phyloP scores from a whole-genome alignment of 2,113 vertebrate species.

The Mirza zaza region DNA sequence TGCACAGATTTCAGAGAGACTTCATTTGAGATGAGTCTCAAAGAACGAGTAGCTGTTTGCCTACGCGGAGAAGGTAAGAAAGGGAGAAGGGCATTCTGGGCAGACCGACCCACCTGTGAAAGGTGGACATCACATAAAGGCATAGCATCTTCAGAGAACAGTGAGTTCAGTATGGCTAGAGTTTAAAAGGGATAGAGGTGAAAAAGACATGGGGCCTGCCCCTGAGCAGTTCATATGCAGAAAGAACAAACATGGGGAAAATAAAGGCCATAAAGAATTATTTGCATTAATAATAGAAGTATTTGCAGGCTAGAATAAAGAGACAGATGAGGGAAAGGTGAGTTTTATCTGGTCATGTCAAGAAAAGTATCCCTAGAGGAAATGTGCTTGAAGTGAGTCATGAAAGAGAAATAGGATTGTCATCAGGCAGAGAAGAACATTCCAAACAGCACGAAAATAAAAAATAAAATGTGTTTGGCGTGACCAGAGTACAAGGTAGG shows the following conservation, averaged over 20 bases:
- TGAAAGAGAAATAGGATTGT: conserved; percentile 9
- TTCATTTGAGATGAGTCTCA: conserved; percentile 18
- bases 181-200: conserved; percentile 32
- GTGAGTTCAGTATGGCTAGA: conserved; percentile 4
- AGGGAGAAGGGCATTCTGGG: background rate
- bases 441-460: conserved; percentile 45
- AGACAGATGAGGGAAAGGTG: conserved; percentile 15
- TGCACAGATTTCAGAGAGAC: conserved; percentile 10
- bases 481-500: conserved; percentile 3
- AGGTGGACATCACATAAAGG: background rate
- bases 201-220: conserved; percentile 17
- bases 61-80: background rate
- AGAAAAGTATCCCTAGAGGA: background rate
- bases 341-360: background rate
- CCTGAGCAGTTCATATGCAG: background rate
- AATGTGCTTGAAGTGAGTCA: conserved; percentile 43
- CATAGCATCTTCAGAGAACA: background rate
- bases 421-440: background rate
- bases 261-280: background rate
- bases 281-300: background rate
- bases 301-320: background rate
- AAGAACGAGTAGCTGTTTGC: background rate
- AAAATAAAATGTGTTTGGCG: background rate
- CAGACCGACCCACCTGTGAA: background rate
- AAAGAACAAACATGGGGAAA: background rate